Percentiles rank a stretch among this genome's conserved stretches.
Evolutionary conservation across 2,888 invertebrate genomes (phyloP).

Genomic region (Celastrina argiolus): DNA sequence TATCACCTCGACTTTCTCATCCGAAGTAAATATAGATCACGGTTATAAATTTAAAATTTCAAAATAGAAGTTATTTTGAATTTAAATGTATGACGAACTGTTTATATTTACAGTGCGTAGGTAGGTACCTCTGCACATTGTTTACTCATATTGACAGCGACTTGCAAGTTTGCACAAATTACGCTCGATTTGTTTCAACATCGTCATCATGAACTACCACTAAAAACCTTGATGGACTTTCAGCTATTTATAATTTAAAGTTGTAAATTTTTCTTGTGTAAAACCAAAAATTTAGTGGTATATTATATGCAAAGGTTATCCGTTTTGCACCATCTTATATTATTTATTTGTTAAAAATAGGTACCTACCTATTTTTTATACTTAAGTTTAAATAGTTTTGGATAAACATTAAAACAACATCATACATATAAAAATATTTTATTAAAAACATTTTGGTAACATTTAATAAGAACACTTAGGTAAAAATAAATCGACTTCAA

Average conservation of each 20-base stretch:
- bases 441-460: constrained; percentile 81
- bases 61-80: not conserved
- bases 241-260: no score
- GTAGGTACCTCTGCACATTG: not conserved
- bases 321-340: no score
- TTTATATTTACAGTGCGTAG: not conserved
- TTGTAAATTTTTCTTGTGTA: no score
- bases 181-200: not conserved
- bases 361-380: no score
- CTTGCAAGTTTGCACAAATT: not conserved
- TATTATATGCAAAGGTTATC: no score
- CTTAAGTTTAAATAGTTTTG: not conserved
- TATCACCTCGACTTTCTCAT: not conserved
- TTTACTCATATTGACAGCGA: not conserved
- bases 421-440: constrained; percentile 79
- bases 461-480: constrained; percentile 81
- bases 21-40: not conserved
- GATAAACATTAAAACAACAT: constrained; percentile 38
- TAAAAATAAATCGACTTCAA: constrained; percentile 79
- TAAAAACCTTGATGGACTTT: no score
- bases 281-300: no score
- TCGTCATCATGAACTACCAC: not conserved
- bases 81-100: not conserved
- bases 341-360: no score
- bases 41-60: not conserved